Evolutionary conservation across 2,888 invertebrate genomes (phyloP), one percentile per base, ranked within the genome.

Genomic region (Zhuqinia jingwanae): DNA sequence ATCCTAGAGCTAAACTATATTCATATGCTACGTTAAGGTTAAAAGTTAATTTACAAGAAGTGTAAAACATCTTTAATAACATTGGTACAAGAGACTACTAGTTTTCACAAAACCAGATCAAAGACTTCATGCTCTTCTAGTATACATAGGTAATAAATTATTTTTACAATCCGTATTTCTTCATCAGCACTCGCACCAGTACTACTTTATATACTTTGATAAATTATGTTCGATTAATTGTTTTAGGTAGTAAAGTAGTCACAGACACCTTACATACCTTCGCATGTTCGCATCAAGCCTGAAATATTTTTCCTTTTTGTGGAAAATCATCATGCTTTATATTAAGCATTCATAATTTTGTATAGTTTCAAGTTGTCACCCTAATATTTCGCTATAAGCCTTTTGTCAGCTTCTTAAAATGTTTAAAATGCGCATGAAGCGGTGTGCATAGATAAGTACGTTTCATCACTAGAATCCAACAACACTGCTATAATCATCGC

Each of bases 81-180:
- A 75, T 75, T 75, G 75, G 56, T 75, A 56, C 56, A 47, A 70
- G 25, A 53, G 56, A 53, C 75, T 30, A 56, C 56, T 30, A 75
- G 53, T 75, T 75, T 30, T 75, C 56, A 36, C 56, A 75, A 83
- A 83, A 65, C 82, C 76, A 83, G 63, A 83, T 76, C 75, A 76
- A 70, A 58, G 10, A 76, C 65, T 53, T 58, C 65, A 75, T 30
- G 56, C 20, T 56, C 17, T 56, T 56, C 17, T 36, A 75, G 56
- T 53, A 56, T 30, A 53, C 53, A 75, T 36, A 56, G 17, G 36
- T 56, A 56, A 70, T 70, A 70, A 70, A 70, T 75, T 56, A 56
- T 56, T 17, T 56, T 36, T 75, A 30, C 27, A 68, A 50, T 63
- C 25, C 65, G 10, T 63, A 20, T 6, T 36, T 36, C 36, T 36